Conservation (phyloP, 1,140 invertebrate genomes). For the Drosophila albomicans region DNA sequence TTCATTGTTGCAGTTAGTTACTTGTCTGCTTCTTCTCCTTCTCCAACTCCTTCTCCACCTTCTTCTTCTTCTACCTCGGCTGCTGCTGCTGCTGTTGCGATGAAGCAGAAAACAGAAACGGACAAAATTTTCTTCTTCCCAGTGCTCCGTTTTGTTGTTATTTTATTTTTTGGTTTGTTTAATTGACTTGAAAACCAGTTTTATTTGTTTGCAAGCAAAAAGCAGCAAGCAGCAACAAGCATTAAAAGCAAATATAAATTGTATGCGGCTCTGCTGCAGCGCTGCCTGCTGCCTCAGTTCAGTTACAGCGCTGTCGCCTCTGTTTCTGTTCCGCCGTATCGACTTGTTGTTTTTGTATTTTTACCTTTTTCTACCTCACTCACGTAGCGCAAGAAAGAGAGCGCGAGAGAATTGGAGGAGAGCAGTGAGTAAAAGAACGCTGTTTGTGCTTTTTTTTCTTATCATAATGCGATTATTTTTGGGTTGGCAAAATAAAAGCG, state of each 20-base stretch:
- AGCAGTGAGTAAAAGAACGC: constrained; percentile 5
- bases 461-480: constrained; percentile 78
- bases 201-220: constrained; percentile 76
- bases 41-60: neutral
- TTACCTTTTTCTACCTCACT: constrained; percentile 39
- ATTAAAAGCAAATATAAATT: constrained; percentile 80
- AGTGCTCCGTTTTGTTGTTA: constrained; percentile 56
- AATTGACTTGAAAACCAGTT: constrained; percentile 79
- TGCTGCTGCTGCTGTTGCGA: constrained; percentile 9
- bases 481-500: constrained; percentile 65
- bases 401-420: constrained; percentile 6
- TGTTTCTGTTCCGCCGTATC: constrained; percentile 20
- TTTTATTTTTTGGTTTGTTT: constrained; percentile 65
- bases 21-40: constrained; percentile 10
- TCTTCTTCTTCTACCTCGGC: neutral
- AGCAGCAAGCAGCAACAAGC: constrained; percentile 67
- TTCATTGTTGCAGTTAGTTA: constrained; percentile 35
- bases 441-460: constrained; percentile 56
- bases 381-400: constrained; percentile 18
- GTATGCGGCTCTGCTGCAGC: constrained; percentile 53
- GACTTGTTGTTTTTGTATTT: constrained; percentile 12
- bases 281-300: constrained; percentile 17
- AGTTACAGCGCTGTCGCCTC: neutral
- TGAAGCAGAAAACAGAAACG: constrained; percentile 16
- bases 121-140: constrained; percentile 29